A percentile compares a stretch with the other conserved stretches of the same genome.
phyloP scores from a whole-genome alignment of 2,888 invertebrate genomes.

The Drosophila kokeensis region DNA sequence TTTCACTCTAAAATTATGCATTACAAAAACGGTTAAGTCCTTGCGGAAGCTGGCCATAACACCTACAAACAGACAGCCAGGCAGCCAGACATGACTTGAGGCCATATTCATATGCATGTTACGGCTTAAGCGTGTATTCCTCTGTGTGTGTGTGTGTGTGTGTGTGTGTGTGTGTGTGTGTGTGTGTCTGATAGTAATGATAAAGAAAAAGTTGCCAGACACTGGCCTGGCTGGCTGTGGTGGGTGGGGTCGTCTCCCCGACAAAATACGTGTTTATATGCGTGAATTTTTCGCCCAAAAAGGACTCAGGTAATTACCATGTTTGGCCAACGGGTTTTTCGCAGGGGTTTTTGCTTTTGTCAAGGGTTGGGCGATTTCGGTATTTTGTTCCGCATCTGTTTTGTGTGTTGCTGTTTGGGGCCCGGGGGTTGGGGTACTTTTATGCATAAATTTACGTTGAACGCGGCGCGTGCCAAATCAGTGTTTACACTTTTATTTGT shows the following conservation, averaged over 20 bases:
- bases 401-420: constrained; percentile 5
- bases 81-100: constrained; percentile 55
- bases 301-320: constrained; percentile 81
- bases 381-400: constrained; percentile 37
- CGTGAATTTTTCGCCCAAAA: constrained; percentile 70
- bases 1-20: constrained; percentile 71
- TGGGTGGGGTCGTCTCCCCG: constrained; percentile 13
- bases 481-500: constrained; percentile 80
- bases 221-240: constrained; percentile 26
- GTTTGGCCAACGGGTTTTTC: constrained; percentile 66
- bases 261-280: constrained; percentile 79
- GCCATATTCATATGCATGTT: constrained; percentile 77
- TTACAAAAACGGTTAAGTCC: constrained; percentile 81
- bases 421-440: constrained; percentile 27
- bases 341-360: constrained; percentile 5
- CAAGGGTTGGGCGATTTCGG: constrained; percentile 6
- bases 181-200: constrained; percentile 65
- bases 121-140: constrained; percentile 27
- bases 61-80: constrained; percentile 63
- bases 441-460: constrained; percentile 72
- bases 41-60: constrained; percentile 79
- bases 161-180: neutral
- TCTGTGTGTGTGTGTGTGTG: constrained; percentile 10
- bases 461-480: constrained; percentile 76
- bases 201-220: constrained; percentile 78